Base-by-base conservation (phyloP, 2,888 invertebrate species). In the Platycheirus rosarum region DNA sequence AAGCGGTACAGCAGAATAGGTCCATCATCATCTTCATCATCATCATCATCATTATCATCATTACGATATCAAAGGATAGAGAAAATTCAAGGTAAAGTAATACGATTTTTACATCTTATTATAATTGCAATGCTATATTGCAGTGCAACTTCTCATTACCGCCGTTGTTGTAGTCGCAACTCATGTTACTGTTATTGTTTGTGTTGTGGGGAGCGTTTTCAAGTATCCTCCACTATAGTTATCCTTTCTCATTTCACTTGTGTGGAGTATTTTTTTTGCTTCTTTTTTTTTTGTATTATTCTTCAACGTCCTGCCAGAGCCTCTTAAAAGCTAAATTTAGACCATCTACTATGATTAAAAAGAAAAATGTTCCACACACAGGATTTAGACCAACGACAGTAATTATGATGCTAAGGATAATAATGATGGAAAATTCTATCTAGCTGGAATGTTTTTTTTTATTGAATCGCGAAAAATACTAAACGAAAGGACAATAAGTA, bases 51-150 rank as follows among this genome's bases (percentile, higher is more conserved):
- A 48, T 66, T 13, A 63, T 62, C 48, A 69, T 57, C 60, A 60
- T 70, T 70, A 66, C 51, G 62, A 68, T 71, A 76, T 76, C 82
- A 82, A 68, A 77, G 82, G 77, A 82, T 82, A 82, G 77, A 82
- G 77, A 76, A 77, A 82, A 82, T 82, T 82, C 82, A 82, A 82
- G 82, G 82, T 82, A 82, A 82, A 77, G 82, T 77, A 82, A 82
- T 76, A 80, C 53, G 70, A 80, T 71, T 80, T 70, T 75, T 65
- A 66, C 69, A 60, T 70, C 60, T 76, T 76, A 70, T 76, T 70
- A 76, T 70, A 70, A 80, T 76, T 80, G 76, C 80, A 80, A 70
- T 53, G 70, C 65, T 65, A 35, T 60, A 70, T 51, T 76, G 73
- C 73, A 73, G 60, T 76, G 73, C 73, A 73, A 55, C 69, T 75